A percentile compares a stretch with the other conserved stretches of the same genome.
These are phyloP conservation scores for Tenthredo livida DNA, from an alignment of 2,888 invertebrate species.

Conservation along the genomic window DNA sequence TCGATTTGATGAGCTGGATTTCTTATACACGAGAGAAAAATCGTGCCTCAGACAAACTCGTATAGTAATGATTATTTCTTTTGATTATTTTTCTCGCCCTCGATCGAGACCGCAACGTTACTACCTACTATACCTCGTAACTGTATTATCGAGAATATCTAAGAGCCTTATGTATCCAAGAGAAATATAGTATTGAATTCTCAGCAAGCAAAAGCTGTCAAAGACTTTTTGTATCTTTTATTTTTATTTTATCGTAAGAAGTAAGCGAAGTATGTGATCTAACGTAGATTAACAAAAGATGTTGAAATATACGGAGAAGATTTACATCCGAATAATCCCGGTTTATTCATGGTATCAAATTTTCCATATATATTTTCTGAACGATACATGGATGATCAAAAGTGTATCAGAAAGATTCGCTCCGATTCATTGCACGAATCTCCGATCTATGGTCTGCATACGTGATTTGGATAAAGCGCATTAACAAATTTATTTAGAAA, in stretches of 20 bases:
- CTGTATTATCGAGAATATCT: background rate
- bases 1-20: constrained; percentile 22
- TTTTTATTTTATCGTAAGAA: background rate
- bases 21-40: background rate
- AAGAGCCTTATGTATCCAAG: background rate
- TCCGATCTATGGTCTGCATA: background rate
- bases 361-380: background rate
- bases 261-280: constrained; percentile 20
- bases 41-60: background rate
- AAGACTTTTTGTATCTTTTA: background rate
- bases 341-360: background rate
- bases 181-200: background rate
- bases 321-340: constrained; percentile 6
- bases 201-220: background rate
- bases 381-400: background rate
- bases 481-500: background rate
- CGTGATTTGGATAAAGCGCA: background rate
- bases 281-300: constrained; percentile 7
- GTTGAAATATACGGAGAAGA: background rate
- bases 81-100: background rate
- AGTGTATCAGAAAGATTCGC: background rate
- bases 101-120: background rate
- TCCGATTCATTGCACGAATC: background rate
- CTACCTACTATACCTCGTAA: background rate
- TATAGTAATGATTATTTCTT: background rate